Base-by-base conservation (phyloP, 2,113 vertebrate species). In the Ctenomys sociabilis region DNA sequence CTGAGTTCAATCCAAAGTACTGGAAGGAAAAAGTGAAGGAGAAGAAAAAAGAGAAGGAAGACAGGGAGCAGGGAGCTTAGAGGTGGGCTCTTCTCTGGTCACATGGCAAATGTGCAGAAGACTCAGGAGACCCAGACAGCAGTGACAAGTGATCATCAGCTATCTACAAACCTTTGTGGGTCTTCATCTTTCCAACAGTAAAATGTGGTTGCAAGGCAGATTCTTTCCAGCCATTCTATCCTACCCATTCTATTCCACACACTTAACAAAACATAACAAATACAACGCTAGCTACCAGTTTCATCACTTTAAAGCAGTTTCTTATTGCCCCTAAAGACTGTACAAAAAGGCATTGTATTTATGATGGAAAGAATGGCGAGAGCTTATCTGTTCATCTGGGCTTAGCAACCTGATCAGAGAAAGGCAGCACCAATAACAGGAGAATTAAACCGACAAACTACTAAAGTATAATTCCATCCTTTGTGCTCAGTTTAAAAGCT, bases 401-500 rank as follows among this genome's bases (percentile, higher is more conserved):
- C 24, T 49, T 78, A 75, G 83, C 45, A 83, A 52, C 73, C 49
- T 83, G 70, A 95, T 64, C 70, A 81, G 32, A 88, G 75, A 90
- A 82, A 32, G 19, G 72, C 3, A 91, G 35, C 68, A 87, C 35
- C 45, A 78, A 92, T 35, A 91, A 37, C 13, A 43, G 5, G 26
- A 89, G 43, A 94, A 88, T 64, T 89, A 57, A 88, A 85, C 40
- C 78, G 70, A 93, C 87, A 91, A 89, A 80, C 72, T 63, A 75
- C 78, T 49, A 52, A 86, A 94, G 82, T 54, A 45, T 26, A 78
- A 84, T 52, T 59, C 37, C 35, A 37, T 54, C 63, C 49, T 92
- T 87, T 54, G 86, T 68, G 37, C 64, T 91, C 66, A 73, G 49
- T 83, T 89, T 83, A 91, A 89, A 94, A 94, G 80, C 72, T 90